Conservation (phyloP, 1,140 invertebrate genomes). For the Dinoponera quadriceps region DNA sequence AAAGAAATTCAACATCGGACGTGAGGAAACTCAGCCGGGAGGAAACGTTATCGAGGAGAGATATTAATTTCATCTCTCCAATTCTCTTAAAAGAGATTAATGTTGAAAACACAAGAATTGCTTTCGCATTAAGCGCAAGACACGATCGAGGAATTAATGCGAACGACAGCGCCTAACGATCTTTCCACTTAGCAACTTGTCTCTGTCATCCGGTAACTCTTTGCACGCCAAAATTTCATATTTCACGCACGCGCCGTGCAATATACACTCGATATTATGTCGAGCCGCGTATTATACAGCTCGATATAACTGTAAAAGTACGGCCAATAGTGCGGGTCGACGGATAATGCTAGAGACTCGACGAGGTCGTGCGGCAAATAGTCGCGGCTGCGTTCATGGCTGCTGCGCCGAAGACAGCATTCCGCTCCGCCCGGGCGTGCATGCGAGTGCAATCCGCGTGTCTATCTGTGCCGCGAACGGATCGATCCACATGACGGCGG, state of each 20-base stretch:
- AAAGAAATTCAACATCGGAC: neutral
- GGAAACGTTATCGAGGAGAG: neutral
- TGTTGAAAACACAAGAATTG: neutral
- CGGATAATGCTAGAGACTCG: constrained; percentile 6
- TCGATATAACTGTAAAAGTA: constrained; percentile 16
- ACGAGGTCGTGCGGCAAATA: constrained; percentile 12
- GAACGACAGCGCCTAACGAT: neutral
- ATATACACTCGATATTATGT: no score
- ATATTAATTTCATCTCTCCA: neutral
- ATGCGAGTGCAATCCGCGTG: constrained; percentile 57
- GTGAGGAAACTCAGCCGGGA: neutral
- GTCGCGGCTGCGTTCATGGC: constrained; percentile 14
- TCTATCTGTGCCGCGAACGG: constrained; percentile 44
- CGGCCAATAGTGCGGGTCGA: neutral
- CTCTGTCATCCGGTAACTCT: neutral
- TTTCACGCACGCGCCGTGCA: neutral
- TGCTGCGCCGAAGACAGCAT: constrained; percentile 32
- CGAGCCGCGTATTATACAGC: neutral
- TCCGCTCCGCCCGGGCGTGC: constrained; percentile 33
- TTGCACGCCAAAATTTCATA: neutral
- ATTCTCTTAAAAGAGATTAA: neutral
- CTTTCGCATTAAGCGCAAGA: neutral
- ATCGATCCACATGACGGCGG: constrained; percentile 64
- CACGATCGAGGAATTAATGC: neutral
- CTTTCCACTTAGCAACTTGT: neutral